Evolutionary conservation across 2,888 invertebrate species (phyloP), one percentile per base, ranked within the genome.

Genomic region (Aphidoletes aphidimyza): DNA sequence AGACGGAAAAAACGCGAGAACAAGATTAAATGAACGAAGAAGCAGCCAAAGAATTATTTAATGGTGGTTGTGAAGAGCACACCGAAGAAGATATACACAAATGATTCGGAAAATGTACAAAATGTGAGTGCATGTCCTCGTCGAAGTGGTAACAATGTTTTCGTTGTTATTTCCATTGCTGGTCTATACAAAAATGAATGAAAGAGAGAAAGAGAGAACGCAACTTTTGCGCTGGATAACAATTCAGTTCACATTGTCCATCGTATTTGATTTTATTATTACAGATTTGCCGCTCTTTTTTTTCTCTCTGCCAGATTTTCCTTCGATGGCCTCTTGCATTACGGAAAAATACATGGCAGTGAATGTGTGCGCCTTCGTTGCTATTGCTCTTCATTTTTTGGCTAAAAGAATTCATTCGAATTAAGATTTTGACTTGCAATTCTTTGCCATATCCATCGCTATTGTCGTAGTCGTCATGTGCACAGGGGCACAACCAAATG

Each of bases 241-340:
- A 69, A 69, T 69, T 69, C 69, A 30, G 69, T 69, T 69, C 69
- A 69, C 69, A 69, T 69, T 69, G 30, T 69, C 69, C 69, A 30
- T 69, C 34, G 69, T 69, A 69, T 69, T 69, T 69, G 34, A 69
- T 69, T 69, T 69, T 30, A 69, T 69, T 69, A 69, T 69, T 30
- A 69, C 30, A 69, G 69, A 69, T 30, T 69, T 30, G 30, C 17
- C 1, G 34, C 5, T 69, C 8, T 1, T 69, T 30, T 11, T n/a
- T 69, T 69, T 26, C n/a, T 0, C 69, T 1, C 30, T 69, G 26
- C 30, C 9, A 69, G 6, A 17, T 8, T 2, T 22, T 26, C 22
- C 54, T 9, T 69, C 34, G 26, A 9, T 69, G 34, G 0, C 30
- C 1, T 22, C 22, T 6, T 47, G 9, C 47, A 6, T 17, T 47